These are phyloP conservation scores for Heliconius sara DNA, from an alignment of 2,888 invertebrate genomes.

Conservation along the genomic window DNA sequence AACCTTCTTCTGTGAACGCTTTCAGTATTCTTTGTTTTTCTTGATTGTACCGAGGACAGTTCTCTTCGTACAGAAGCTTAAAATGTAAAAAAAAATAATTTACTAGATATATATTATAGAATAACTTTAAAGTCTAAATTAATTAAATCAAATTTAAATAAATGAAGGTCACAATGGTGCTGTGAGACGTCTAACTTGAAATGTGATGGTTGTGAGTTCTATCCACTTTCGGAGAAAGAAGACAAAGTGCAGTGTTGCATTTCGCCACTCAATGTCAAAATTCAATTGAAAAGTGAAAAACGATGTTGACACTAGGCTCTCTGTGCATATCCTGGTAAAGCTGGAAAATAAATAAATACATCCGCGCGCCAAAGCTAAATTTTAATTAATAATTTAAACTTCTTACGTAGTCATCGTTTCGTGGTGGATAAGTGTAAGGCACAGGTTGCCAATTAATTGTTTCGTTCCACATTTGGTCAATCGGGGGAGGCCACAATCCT, in stretches of 20 bases:
- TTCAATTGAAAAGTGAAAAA: neutral
- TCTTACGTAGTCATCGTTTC: constrained; percentile 70
- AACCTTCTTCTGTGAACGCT: constrained; percentile 72
- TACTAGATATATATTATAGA: neutral
- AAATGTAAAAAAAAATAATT: constrained; percentile 46
- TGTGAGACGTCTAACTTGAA: neutral
- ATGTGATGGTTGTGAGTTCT: neutral
- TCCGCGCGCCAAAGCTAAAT: neutral
- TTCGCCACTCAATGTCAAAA: too few species aligned
- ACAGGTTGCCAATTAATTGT: constrained; percentile 86
- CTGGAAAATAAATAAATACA: neutral
- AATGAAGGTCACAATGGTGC: neutral
- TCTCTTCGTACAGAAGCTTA: constrained; percentile 77
- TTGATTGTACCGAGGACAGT: constrained; percentile 75
- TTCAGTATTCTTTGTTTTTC: constrained; percentile 74
- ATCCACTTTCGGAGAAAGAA: neutral
- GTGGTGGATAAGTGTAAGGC: constrained; percentile 79
- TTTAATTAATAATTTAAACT: neutral
- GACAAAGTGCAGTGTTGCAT: too few species aligned
- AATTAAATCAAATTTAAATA: neutral
- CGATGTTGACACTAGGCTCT: neutral
- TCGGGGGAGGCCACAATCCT: constrained; percentile 87
- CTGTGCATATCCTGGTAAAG: neutral
- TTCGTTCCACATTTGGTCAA: constrained; percentile 79
- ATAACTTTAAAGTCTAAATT: neutral